phyloP scores from a whole-genome alignment of 2,888 invertebrate genomes.

The Caenorhabditis imperialis region DNA sequence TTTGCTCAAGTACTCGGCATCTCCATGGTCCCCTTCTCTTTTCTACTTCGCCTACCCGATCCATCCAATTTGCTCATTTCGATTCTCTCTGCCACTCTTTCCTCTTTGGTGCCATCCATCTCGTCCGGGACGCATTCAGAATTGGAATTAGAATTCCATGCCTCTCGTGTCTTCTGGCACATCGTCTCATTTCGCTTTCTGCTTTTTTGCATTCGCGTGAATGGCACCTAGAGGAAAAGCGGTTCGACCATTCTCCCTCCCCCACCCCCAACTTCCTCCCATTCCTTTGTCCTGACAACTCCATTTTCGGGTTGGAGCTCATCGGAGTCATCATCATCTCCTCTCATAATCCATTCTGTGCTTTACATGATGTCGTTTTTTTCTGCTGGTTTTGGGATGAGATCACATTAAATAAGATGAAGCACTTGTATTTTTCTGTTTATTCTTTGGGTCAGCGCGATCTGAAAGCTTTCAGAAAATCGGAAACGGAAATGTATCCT shows the following conservation, averaged over 20 bases:
- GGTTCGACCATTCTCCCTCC: no score
- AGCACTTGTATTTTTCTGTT: background rate
- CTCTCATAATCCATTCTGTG: conserved; percentile 6
- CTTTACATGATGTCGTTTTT: conserved; percentile 5
- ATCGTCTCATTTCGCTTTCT: background rate
- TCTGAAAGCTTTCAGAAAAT: background rate
- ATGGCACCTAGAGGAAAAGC: no score
- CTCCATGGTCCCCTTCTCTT: conserved; percentile 28
- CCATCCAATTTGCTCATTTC: conserved; percentile 2
- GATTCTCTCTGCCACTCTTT: no score
- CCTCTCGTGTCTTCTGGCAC: background rate
- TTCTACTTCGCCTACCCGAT: background rate
- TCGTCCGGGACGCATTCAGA: background rate
- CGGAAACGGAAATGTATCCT: background rate
- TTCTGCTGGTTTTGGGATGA: no score
- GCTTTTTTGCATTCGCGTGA: no score
- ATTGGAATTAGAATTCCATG: conserved; percentile 29
- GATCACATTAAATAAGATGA: conserved; percentile 2
- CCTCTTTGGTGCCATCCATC: background rate
- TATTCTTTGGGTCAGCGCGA: no score
- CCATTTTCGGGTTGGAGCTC: no score
- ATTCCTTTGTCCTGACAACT: no score
- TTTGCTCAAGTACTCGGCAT: conserved; percentile 32
- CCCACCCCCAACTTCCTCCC: no score
- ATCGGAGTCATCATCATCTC: background rate